phyloP scores from a whole-genome alignment of 2,888 invertebrate genomes.

The Cephus rjabovi region DNA sequence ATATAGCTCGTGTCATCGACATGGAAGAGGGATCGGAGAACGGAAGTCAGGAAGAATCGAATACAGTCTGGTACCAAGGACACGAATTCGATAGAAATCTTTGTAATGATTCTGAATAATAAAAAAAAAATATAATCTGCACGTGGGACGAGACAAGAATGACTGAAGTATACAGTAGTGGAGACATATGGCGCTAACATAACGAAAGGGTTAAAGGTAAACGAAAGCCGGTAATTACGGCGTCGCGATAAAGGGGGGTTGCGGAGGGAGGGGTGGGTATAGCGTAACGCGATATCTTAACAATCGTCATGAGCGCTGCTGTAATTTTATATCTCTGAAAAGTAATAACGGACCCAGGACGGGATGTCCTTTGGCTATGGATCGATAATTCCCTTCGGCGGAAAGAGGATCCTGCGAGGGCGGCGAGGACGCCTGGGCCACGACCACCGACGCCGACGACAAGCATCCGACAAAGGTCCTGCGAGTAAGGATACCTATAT shows the following conservation, averaged over 20 bases:
- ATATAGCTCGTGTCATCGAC: constrained; percentile 34
- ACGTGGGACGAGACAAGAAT: not conserved
- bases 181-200: not conserved
- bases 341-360: constrained; percentile 50
- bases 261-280: constrained; percentile 3
- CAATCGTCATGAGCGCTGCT: constrained; percentile 14
- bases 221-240: not conserved
- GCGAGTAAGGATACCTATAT: not conserved
- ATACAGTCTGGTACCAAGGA: not conserved
- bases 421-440: constrained; percentile 1
- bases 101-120: not conserved
- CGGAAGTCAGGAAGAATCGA: not conserved
- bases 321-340: constrained; percentile 57
- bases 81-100: not conserved
- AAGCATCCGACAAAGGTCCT: constrained; percentile 4
- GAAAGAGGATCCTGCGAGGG: constrained; percentile 2
- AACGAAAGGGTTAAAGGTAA: not conserved
- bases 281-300: not conserved
- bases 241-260: not conserved
- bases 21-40: not conserved
- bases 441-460: not conserved
- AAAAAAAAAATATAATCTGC: not conserved
- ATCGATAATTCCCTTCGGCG: constrained; percentile 42
- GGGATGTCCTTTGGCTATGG: constrained; percentile 41
- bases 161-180: not conserved